These are phyloP conservation scores for Tetramorium simillimum DNA, from an alignment of 1,140 invertebrate species.

Conservation along the genomic window DNA sequence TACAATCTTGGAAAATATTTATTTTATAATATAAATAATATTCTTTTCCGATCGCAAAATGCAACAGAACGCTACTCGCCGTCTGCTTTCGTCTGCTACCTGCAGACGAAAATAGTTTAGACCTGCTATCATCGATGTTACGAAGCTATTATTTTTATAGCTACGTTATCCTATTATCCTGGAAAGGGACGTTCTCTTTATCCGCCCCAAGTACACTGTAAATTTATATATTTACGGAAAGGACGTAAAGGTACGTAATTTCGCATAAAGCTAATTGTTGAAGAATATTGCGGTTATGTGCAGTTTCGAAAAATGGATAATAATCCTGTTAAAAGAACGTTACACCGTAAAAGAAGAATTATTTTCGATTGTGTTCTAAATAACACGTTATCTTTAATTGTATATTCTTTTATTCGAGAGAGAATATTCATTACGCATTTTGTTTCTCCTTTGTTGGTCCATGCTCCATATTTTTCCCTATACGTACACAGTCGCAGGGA, in stretches of 20 bases:
- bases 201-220: not conserved
- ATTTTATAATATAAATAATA: not conserved
- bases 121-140: not conserved
- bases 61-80: not conserved
- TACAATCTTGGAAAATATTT: not conserved
- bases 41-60: not conserved
- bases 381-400: not conserved
- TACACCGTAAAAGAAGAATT: not conserved
- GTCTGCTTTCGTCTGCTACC: too few relatives aligned
- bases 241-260: not conserved
- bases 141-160: slow-evolving; percentile 46
- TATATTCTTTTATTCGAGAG: slow-evolving; percentile 11
- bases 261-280: slow-evolving; percentile 17
- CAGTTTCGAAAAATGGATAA: not conserved
- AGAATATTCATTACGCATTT: slow-evolving; percentile 9
- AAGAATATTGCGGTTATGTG: not conserved
- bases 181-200: slow-evolving; percentile 3
- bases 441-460: not conserved
- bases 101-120: not conserved
- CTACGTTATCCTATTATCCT: slow-evolving; percentile 8
- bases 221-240: slow-evolving; percentile 35
- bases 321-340: not conserved
- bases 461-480: not conserved
- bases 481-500: not conserved
- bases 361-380: slow-evolving; percentile 31